These are phyloP conservation scores for Bombyx mori DNA, from an alignment of 1,140 invertebrate species.

Conservation along the genomic window ASM3026992v2 NC_085112.1:1368501-1369000, in stretches of 20 bases:
- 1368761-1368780: constrained; percentile 53
- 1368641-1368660: constrained; percentile 30
- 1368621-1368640: constrained; percentile 9
- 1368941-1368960: no score
- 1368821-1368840: constrained; percentile 48
- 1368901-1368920: no score
- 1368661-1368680: constrained; percentile 58
- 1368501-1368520: constrained; percentile 39
- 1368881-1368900: no score
- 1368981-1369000: no score
- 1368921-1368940: no score
- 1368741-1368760: constrained; percentile 49
- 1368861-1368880: no score
- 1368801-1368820: constrained; percentile 46
- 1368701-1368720: constrained; percentile 39
- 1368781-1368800: constrained; percentile 41
- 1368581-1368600: constrained; percentile 55
- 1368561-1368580: constrained; percentile 64
- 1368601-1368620: constrained; percentile 29
- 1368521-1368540: constrained; percentile 34
- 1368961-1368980: no score
- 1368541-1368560: constrained; percentile 62
- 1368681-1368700: constrained; percentile 59
- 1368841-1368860: no score
- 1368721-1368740: constrained; percentile 41